Evolutionary conservation across 1,140 invertebrate genomes (phyloP).

Genomic region (Penaeus vannamei): DNA sequence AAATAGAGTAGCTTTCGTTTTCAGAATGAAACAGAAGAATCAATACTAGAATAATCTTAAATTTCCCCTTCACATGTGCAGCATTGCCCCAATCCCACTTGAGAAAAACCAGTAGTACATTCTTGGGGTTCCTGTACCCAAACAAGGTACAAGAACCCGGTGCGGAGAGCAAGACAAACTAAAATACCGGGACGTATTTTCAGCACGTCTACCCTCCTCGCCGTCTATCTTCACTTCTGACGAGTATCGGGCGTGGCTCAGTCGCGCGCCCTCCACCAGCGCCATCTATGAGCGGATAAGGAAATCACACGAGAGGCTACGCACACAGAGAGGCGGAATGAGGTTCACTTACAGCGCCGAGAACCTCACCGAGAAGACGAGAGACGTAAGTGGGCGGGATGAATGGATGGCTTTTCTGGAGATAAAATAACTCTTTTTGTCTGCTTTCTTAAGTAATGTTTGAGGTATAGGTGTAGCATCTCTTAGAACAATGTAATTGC

Average conservation of each 20-base stretch:
- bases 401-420: too few relatives aligned
- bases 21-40: too few relatives aligned
- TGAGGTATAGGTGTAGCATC: too few relatives aligned
- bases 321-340: slow-evolving; percentile 74
- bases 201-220: slow-evolving; percentile 76
- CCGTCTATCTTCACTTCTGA: slow-evolving; percentile 89
- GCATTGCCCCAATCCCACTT: too few relatives aligned
- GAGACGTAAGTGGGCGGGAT: slow-evolving; percentile 72
- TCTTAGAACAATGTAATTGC: too few relatives aligned
- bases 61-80: too few relatives aligned
- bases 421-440: neutral
- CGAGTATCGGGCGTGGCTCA: slow-evolving; percentile 91
- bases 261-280: slow-evolving; percentile 90
- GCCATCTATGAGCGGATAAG: slow-evolving; percentile 92
- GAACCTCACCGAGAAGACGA: slow-evolving; percentile 80
- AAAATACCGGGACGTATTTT: slow-evolving; percentile 28
- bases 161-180: neutral
- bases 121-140: neutral
- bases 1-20: too few relatives aligned
- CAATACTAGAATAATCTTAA: too few relatives aligned
- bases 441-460: slow-evolving; percentile 16
- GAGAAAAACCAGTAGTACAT: too few relatives aligned
- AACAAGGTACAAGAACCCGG: neutral
- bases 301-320: slow-evolving; percentile 76
- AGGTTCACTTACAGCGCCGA: slow-evolving; percentile 90